Evolutionary conservation across 2,113 vertebrate genomes (phyloP), one percentile per base, ranked within the genome.

Genomic region (Tinamus guttatus): DNA sequence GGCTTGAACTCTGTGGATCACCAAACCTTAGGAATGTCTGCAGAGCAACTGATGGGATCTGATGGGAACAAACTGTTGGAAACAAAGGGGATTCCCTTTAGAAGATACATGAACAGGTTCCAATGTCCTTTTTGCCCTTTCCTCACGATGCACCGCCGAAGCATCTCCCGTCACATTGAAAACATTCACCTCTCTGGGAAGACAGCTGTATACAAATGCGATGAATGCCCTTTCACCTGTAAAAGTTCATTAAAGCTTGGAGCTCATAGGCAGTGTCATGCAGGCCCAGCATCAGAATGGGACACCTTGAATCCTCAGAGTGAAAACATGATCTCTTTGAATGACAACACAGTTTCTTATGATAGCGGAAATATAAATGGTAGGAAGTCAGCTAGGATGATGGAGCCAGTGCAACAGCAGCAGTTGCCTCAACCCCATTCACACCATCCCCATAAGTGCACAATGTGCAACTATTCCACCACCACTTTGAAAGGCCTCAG

Each of bases 51-150:
- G 92, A 98, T 99, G 98, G 98, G 98, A 83, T 99, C 99, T n/a
- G 99, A 99, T 76, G 99, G 99, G 97, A 99, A 99, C 96, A 99
- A 99, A 96, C 97, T 99, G 68, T 95, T 99, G 95, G 99, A 99
- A 97, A 99, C 99, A 63, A 99, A 99, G 97, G 99, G 99, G 85
- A 99, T 99, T 96, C 99, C 99, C 0, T 99, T 99, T 94, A 98
- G 98, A 96, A 99, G 98, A 81, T 99, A 99, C 94, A 99, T 99
- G 98, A 99, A 99, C 96, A 98, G 99, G 76, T 99, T 99, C 94
- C 99, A 99, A 95, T 99, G 99, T 92, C 99, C 99, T 79, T 99
- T 99, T 96, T 99, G 99, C 94, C 99, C 99, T 80, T 99, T 99
- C 87, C 97, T 99, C 81, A 99, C 99, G 5, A 99, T 99, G 98